phyloP scores from a whole-genome alignment of 92 coral and sea anemone genomes.

The Phenganax subtilis region DNA sequence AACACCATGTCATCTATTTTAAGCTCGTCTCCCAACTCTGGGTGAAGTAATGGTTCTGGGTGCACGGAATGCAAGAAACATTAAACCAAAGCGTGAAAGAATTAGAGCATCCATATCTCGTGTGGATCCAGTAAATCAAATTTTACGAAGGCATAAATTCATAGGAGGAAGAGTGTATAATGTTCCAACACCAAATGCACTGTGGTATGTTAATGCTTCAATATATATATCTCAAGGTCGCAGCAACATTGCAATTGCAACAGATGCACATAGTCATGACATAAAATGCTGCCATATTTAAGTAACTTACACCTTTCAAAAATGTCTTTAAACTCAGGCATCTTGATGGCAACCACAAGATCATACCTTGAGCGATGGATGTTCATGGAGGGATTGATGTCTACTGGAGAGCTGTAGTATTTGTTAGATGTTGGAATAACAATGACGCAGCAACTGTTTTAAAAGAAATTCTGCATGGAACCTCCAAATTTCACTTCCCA shows the following conservation, averaged over 20 bases:
- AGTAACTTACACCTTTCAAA: too few relatives aligned
- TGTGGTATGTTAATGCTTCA: slow-evolving; percentile 2
- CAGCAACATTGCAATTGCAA: too few relatives aligned
- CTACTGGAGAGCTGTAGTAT: not conserved
- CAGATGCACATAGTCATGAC: too few relatives aligned
- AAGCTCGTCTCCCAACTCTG: slow-evolving; percentile 13
- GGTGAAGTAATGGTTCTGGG: slow-evolving; percentile 30
- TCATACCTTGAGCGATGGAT: too few relatives aligned
- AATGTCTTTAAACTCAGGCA: too few relatives aligned
- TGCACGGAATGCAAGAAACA: slow-evolving; percentile 9
- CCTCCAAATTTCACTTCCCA: not conserved
- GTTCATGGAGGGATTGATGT: not conserved
- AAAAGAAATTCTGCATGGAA: not conserved
- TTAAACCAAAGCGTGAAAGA: slow-evolving; percentile 19
- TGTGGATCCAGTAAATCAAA: slow-evolving; percentile 8
- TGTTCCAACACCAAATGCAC: slow-evolving; percentile 37
- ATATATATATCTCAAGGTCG: too few relatives aligned
- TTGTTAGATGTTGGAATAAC: not conserved
- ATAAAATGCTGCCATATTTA: too few relatives aligned
- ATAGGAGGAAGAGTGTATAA: slow-evolving; percentile 10
- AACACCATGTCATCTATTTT: not conserved
- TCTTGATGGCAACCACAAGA: too few relatives aligned
- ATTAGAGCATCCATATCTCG: slow-evolving; percentile 1
- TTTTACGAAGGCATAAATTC: slow-evolving; percentile 4
- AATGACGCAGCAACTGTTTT: not conserved